phyloP scores from a whole-genome alignment of 2,797 vertebrate species.

The Molossus alvarezi region DNA sequence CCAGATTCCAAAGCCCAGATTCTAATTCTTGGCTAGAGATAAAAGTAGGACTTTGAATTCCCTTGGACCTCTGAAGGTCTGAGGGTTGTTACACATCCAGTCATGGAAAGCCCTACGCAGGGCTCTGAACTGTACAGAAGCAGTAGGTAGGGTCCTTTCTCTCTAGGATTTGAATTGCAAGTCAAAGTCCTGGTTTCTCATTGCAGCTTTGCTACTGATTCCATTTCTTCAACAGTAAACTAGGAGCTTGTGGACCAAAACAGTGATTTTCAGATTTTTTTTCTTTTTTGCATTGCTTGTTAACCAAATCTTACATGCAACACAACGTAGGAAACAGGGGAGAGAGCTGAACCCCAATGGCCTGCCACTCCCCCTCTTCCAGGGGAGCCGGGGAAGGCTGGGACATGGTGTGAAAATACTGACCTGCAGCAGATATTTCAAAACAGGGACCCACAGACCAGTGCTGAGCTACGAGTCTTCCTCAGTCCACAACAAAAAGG shows the following conservation, averaged over 20 bases:
- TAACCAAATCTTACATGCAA: neutral
- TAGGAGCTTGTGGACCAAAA: neutral
- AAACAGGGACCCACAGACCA: neutral
- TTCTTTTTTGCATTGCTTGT: neutral
- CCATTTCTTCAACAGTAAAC: slow-evolving; percentile 1
- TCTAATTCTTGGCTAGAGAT: slow-evolving; percentile 15
- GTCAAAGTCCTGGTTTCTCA: neutral
- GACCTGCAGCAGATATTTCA: neutral
- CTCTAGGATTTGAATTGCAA: slow-evolving; percentile 21
- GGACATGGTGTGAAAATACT: neutral
- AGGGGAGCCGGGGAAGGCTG: neutral
- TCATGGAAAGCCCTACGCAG: neutral
- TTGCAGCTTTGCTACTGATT: slow-evolving; percentile 55
- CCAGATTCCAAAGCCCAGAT: slow-evolving; percentile 44
- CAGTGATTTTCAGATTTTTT: slow-evolving; percentile 30
- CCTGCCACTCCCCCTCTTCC: neutral
- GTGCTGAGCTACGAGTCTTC: neutral
- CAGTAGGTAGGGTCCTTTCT: neutral
- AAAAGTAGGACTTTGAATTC: slow-evolving; percentile 46
- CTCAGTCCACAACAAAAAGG: neutral
- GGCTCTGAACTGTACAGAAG: neutral
- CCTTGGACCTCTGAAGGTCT: neutral
- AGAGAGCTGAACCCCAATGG: neutral
- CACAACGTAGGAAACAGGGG: neutral
- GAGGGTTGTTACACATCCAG: slow-evolving; percentile 2